A percentile compares a stretch with the other conserved stretches of the same genome.
phyloP scores from a whole-genome alignment of 30 jellyfish, hydroid and myxozoan species.

The Aurelia coerulea region DNA sequence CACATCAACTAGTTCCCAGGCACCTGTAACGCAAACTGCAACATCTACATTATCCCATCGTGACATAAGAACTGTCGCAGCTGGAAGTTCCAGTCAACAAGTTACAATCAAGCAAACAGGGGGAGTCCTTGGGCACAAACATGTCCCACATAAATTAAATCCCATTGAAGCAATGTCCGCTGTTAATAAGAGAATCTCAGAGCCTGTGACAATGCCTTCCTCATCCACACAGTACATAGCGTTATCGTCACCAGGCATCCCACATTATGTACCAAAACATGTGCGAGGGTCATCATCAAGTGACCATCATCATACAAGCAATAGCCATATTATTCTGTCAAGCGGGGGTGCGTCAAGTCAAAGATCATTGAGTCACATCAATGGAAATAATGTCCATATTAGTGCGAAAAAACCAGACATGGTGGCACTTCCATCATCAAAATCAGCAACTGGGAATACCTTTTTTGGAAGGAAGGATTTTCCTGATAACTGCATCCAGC shows the following conservation, averaged over 20 bases:
- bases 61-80: background rate
- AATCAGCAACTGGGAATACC: background rate
- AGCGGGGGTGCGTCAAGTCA: background rate
- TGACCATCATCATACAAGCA: conserved; percentile 13
- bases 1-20: conserved; percentile 7
- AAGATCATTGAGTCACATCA: background rate
- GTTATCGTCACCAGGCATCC: conserved; percentile 60
- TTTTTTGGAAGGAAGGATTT: conserved; percentile 8
- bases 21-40: conserved; percentile 27
- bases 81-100: background rate
- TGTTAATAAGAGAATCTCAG: conserved; percentile 69
- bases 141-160: conserved; percentile 39
- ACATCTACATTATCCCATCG: background rate
- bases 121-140: background rate
- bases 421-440: conserved; percentile 8
- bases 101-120: background rate
- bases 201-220: conserved; percentile 34
- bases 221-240: conserved; percentile 59
- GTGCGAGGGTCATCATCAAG: conserved; percentile 8
- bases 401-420: conserved; percentile 1
- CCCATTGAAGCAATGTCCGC: conserved; percentile 91
- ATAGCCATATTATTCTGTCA: conserved; percentile 23
- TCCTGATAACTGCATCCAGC: conserved; percentile 18
- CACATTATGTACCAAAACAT: conserved; percentile 52
- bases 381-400: background rate